Evolutionary conservation across 1,140 invertebrate species (phyloP), one percentile per base, ranked within the genome.

Genomic region (Calosoma granatense): DNA sequence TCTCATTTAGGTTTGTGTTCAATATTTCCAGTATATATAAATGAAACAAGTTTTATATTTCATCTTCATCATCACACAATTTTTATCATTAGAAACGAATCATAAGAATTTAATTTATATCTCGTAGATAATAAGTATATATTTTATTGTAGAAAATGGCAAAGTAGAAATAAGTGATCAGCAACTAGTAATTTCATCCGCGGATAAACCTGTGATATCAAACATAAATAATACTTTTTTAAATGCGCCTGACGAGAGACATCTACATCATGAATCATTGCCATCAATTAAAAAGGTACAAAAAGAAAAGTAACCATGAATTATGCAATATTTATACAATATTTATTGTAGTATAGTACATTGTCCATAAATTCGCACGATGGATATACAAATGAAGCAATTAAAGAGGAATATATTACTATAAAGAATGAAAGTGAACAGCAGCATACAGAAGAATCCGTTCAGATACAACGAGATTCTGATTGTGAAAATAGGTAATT

Each of bases 381-480:
- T 6, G 14, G 14, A 6, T 6, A 6, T 30, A 30, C 26, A 30
- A 14, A 6, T 6, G 26, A 30, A 30, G 6, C 26, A 30, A 14
- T 30, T 30, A 30, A 30, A 30, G 14, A 30, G 4, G 26, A 30
- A 30, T 30, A 6, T 15, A 11, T 23, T 21, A 65, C 62, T 54
- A n/a, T n/a, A n/a, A 64, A 68, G 62, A 51, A 57, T 41, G 68
- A 71, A 55, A 63, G 66, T 22, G 65, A n/a, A n/a, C n/a, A n/a
- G n/a, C n/a, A n/a, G n/a, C n/a, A n/a, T n/a, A n/a, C n/a, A n/a
- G n/a, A 70, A 9, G 20, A 39, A 22, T 22, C 65, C 59, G 56
- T 57, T 20, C 41, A 30, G 26, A n/a, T n/a, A n/a, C 26, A 51
- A 15, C 51, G 54, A 19, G 68, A 68, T 57, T 70, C 67, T 9